A percentile compares a stretch with the other conserved stretches of the same genome.
Conservation (phyloP, 2,113 vertebrate genomes). For the Saguinus midas region DNA sequence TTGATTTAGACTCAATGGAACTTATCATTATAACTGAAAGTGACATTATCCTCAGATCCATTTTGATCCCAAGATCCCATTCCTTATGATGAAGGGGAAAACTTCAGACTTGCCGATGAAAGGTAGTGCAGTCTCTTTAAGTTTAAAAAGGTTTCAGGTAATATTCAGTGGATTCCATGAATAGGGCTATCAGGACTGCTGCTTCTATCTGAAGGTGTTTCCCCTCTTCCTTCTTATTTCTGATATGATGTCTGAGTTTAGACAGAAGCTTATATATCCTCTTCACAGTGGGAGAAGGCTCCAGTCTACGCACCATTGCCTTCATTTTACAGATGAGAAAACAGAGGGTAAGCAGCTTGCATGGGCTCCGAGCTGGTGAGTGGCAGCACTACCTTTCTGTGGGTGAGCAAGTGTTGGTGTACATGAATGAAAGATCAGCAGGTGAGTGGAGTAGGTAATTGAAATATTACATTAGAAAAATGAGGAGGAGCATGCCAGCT, state of each 20-base stretch:
- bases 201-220: background rate
- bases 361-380: background rate
- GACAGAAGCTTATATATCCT: background rate
- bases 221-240: background rate
- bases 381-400: background rate
- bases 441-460: background rate
- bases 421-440: background rate
- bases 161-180: background rate
- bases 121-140: background rate
- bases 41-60: background rate
- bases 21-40: background rate
- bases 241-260: background rate
- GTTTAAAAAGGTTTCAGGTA: background rate
- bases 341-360: background rate
- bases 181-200: background rate
- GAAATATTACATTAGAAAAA: background rate
- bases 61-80: constrained; percentile 10
- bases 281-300: background rate
- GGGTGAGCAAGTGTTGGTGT: background rate
- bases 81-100: background rate
- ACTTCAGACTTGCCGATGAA: background rate
- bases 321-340: background rate
- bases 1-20: background rate
- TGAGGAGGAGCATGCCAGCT: background rate
- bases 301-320: background rate